phyloP scores from a whole-genome alignment of 2,797 vertebrate genomes.

The Sparidentex hasta region DNA sequence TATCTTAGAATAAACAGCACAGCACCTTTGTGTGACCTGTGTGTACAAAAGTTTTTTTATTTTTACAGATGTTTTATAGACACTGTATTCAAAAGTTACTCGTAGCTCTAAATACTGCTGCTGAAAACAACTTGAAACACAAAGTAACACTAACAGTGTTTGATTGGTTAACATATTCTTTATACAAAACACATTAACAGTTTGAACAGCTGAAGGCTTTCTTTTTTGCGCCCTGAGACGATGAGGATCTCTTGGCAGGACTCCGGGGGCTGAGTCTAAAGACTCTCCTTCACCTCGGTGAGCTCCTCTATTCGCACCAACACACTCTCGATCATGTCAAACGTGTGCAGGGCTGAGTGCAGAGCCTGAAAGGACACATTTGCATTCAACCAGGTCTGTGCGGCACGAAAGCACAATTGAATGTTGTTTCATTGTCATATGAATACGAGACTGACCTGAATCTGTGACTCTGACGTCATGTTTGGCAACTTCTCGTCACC shows the following conservation, averaged over 20 bases:
- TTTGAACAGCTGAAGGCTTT: background rate
- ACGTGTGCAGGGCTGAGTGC: conserved; percentile 94
- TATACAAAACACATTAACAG: background rate
- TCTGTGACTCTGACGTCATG: conserved; percentile 92
- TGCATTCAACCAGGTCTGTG: background rate
- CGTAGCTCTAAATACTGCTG: background rate
- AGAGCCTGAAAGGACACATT: conserved; percentile 88
- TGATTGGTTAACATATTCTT: background rate
- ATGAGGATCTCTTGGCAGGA: background rate
- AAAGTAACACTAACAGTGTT: background rate
- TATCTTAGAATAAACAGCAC: background rate
- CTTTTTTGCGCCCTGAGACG: conserved; percentile 20
- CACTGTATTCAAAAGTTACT: background rate
- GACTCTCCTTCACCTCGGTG: conserved; percentile 84
- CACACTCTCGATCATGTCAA: conserved; percentile 98
- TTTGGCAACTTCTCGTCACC: conserved; percentile 88
- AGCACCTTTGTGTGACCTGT: conserved; percentile 2
- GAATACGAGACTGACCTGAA: conserved; percentile 86
- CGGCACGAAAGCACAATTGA: background rate
- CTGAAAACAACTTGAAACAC: conserved; percentile 16
- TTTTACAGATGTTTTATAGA: conserved; percentile 10
- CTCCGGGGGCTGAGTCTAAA: conserved; percentile 14
- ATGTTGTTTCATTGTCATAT: background rate
- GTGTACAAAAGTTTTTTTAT: conserved; percentile 37
- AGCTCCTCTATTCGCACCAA: conserved; percentile 96